A percentile compares a stretch with the other conserved stretches of the same genome.
phyloP scores from a whole-genome alignment of 92 coral and sea anemone species.

The Umimayanthus chanpuru region DNA sequence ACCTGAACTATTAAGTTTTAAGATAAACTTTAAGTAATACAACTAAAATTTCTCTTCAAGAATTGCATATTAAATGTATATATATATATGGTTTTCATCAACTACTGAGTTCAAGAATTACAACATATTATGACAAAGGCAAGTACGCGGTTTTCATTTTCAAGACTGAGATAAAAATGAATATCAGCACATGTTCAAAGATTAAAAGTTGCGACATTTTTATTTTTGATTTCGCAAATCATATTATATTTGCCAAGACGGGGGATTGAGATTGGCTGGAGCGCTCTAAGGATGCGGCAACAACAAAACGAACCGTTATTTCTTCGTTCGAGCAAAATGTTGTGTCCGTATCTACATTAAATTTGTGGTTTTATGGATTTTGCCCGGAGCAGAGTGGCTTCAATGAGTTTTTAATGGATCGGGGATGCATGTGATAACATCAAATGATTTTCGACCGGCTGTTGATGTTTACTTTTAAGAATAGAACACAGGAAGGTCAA shows the following conservation, averaged over 20 bases:
- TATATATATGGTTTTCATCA: neutral
- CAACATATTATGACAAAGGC: neutral
- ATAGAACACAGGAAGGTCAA: slow-evolving; percentile 39
- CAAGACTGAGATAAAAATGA: neutral
- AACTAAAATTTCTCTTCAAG: too few species aligned
- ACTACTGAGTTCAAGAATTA: neutral
- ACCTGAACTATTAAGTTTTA: neutral
- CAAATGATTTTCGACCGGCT: slow-evolving; percentile 37
- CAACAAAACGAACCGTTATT: neutral
- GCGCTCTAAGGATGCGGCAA: neutral
- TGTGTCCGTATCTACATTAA: neutral
- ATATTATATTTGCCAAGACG: neutral
- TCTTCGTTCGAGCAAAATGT: neutral
- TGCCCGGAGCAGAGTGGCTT: slow-evolving; percentile 34
- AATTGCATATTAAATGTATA: too few species aligned
- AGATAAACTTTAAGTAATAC: too few species aligned
- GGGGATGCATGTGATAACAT: slow-evolving; percentile 40
- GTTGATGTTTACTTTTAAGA: slow-evolving; percentile 35
- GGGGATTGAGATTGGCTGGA: neutral
- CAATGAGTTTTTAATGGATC: slow-evolving; percentile 49
- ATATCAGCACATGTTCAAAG: neutral
- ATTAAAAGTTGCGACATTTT: neutral
- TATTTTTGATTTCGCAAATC: neutral
- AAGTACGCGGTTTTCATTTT: neutral
- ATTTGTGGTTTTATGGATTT: slow-evolving; percentile 26